Percentiles rank a stretch among this genome's conserved stretches.
These are phyloP conservation scores for Hemistola chrysoprasaria DNA, from an alignment of 2,888 invertebrate species.

Conservation along the genomic window DNA sequence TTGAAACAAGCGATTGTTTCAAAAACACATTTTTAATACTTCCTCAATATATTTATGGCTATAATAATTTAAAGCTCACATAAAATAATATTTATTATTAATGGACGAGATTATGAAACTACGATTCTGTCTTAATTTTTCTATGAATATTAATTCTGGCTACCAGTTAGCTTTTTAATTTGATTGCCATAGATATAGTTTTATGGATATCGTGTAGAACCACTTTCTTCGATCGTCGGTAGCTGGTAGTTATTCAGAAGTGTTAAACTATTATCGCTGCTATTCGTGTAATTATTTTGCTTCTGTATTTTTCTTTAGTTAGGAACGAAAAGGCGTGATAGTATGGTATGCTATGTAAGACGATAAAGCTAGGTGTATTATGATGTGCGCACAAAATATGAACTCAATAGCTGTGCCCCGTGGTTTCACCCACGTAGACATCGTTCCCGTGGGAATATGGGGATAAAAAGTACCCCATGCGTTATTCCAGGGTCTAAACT, in stretches of 20 bases:
- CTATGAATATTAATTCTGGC: slow-evolving; percentile 46
- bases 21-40: slow-evolving; percentile 4
- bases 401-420: no score
- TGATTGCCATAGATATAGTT: slow-evolving; percentile 3
- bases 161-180: slow-evolving; percentile 31
- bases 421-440: no score
- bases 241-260: no score
- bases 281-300: no score
- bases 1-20: slow-evolving; percentile 1
- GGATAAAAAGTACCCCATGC: no score
- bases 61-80: slow-evolving; percentile 10
- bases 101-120: slow-evolving; percentile 23
- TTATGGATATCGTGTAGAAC: not conserved
- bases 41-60: slow-evolving; percentile 16
- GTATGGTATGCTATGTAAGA: not conserved
- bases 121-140: slow-evolving; percentile 32
- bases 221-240: slow-evolving; percentile 4
- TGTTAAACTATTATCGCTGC: no score
- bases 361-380: no score
- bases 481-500: no score
- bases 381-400: no score
- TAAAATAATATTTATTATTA: slow-evolving; percentile 25
- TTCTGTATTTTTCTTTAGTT: no score
- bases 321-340: no score
- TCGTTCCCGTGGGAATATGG: no score